Evolutionary conservation across 2,797 vertebrate species (phyloP), one percentile per base, ranked within the genome.

Genomic region (Vipera latastei): DNA sequence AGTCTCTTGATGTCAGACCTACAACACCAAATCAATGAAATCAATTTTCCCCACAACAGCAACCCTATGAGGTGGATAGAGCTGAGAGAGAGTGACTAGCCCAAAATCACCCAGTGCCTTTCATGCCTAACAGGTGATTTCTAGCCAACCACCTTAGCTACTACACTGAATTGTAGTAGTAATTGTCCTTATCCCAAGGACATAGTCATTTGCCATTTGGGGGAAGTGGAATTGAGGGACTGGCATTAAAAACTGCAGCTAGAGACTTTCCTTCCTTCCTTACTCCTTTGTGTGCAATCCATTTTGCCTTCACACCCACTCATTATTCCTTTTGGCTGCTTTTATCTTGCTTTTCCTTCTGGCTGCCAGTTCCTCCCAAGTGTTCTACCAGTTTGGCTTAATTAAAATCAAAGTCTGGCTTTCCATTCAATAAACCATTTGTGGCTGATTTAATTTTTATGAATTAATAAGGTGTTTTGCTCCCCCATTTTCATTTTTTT

Each of bases 361-460:
- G 22, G 20, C 22, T 86, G 11, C 65, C 53, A 0, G 32, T 55
- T 90, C 61, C 60, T 88, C 59, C 89, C 63, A 78, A 63, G 59
- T 38, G 9, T 69, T 87, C 60, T 26, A 26, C 26, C 32, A 65
- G 26, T 89, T 89, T 61, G 22, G 65, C n/a, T 88, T 73, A 88
- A 93, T 91, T 83, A 61, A 91, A 88, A 61, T 38, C 44, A 73
- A 59, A 60, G 20, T 12, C 44, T 83, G 28, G n/a, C 57, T 88
- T 90, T 78, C 59, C 51, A 44, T 86, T 85, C 56, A 88, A 22
- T 44, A 59, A 88, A 51, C 86, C 56, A 48, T 93, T 90, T 88
- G 85, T 20, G 48, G 28, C 86, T 63, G 90, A 73, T 88, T 88
- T 83, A 89, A 93, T 93, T 93, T 61, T 86, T 60, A 28, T 56